A percentile compares a stretch with the other conserved stretches of the same genome.
phyloP scores from a whole-genome alignment of 2,113 vertebrate species.

The Dendrocopos noguchii region DNA sequence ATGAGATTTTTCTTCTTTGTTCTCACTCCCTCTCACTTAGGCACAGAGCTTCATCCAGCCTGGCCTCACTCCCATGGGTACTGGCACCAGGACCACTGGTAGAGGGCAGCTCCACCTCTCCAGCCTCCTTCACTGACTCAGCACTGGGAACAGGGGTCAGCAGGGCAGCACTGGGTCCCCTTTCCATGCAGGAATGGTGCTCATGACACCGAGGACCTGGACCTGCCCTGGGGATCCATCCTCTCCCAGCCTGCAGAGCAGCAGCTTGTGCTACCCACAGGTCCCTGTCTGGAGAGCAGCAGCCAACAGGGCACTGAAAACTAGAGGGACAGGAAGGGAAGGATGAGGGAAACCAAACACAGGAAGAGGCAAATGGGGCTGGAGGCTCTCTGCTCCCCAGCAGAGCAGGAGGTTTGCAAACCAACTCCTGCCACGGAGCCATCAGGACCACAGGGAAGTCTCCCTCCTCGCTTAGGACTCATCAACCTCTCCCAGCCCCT shows the following conservation, averaged over 20 bases:
- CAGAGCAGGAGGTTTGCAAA: neutral
- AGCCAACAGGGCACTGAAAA: neutral
- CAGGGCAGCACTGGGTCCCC: rapidly evolving
- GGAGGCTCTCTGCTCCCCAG: neutral
- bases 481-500: neutral
- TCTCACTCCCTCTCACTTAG: conserved; percentile 7
- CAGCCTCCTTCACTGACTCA: neutral
- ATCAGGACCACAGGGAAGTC: rapidly evolving
- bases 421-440: neutral
- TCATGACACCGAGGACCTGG: rapidly evolving
- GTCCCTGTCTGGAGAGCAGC: neutral
- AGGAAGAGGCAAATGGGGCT: neutral
- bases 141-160: neutral
- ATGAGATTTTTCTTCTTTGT: conserved; percentile 43
- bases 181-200: neutral
- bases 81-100: neutral
- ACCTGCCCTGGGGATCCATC: neutral
- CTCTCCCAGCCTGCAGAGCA: neutral
- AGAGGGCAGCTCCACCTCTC: neutral
- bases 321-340: neutral
- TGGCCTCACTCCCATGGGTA: neutral
- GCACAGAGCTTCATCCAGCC: neutral
- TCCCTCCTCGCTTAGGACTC: neutral
- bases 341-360: neutral
- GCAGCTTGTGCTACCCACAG: neutral